Base-by-base conservation (phyloP, 2,797 vertebrate genomes). In the Ibycter americanus region DNA sequence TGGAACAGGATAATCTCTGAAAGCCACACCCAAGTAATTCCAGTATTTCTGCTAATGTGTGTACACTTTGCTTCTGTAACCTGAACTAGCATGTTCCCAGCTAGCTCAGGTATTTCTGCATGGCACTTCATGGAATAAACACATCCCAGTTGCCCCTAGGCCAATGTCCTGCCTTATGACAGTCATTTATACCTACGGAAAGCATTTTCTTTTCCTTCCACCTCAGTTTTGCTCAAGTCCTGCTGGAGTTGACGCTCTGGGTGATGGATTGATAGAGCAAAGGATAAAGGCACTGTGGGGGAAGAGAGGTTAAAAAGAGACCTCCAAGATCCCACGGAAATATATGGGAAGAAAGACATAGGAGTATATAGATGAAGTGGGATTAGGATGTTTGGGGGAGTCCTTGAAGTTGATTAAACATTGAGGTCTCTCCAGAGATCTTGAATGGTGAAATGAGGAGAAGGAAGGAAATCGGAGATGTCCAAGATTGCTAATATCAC, bases 51-150 rank as follows among this genome's bases (percentile, higher is more conserved):
- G 87, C 89, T 90, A 90, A 94, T 88, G 87, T 66, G 76, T 58
- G 51, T 95, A 94, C 56, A 32, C 61, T 94, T 79, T 67, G 32
- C 54, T 88, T 94, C 91, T 95, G 58, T 66, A 95, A 96, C 95
- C 94, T 95, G 96, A 97, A 90, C 94, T 92, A 96, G 91, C 96
- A 83, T 65, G 96, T 92, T 96, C 82, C 46, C 61, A 92, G 84
- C 56, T 65, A 93, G 46, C 68, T 92, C 89, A 95, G 91, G 94
- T 93, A 86, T 91, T 96, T 89, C 72, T 93, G 22, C 63, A 32
- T 58, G 72, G 82, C 29, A 81, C 65, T 88, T 85, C 79, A 91
- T 81, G 93, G 82, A 83, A 89, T 38, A 95, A 95, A 93, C 38
- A 71, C n/a, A 83, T 71, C 19, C 49, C 34, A 82, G 38, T 10